phyloP scores from a whole-genome alignment of 2,888 invertebrate species.

The Pristionchus mayeri region DNA sequence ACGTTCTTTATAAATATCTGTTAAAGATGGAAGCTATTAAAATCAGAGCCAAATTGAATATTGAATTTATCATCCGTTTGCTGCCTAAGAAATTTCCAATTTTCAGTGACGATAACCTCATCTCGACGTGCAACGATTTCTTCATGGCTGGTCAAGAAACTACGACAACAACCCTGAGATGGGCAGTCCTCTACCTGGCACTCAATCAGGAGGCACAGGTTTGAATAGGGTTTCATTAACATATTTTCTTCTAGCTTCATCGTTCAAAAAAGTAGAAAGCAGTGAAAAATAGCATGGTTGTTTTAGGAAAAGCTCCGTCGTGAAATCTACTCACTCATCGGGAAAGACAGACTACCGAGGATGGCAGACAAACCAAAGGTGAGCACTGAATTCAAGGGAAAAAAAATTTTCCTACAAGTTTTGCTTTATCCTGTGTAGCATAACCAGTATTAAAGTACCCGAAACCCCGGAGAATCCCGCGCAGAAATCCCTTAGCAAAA shows the following conservation, averaged over 20 bases:
- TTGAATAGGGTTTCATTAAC: no score
- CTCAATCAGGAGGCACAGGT: slow-evolving; percentile 28
- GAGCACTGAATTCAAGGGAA: no score
- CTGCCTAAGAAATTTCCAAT: neutral
- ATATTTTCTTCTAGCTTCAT: neutral
- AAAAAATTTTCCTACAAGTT: no score
- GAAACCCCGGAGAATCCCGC: no score
- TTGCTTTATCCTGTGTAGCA: no score
- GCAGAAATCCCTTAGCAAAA: no score
- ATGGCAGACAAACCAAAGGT: slow-evolving; percentile 1
- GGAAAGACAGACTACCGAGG: neutral
- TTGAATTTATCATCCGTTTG: no score
- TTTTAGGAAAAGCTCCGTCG: slow-evolving; percentile 15
- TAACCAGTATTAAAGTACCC: no score
- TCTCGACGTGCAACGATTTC: slow-evolving; percentile 34
- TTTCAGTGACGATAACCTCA: slow-evolving; percentile 10
- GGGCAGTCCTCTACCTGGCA: slow-evolving; percentile 38
- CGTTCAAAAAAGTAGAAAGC: neutral
- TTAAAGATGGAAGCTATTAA: no score
- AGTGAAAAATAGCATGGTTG: neutral
- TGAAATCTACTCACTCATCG: neutral
- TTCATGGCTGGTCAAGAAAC: slow-evolving; percentile 47
- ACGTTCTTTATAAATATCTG: no score
- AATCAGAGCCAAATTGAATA: no score
- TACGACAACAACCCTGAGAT: slow-evolving; percentile 41